Conservation (phyloP, 1,140 invertebrate species). For the Leptonema lineaticorne region DNA sequence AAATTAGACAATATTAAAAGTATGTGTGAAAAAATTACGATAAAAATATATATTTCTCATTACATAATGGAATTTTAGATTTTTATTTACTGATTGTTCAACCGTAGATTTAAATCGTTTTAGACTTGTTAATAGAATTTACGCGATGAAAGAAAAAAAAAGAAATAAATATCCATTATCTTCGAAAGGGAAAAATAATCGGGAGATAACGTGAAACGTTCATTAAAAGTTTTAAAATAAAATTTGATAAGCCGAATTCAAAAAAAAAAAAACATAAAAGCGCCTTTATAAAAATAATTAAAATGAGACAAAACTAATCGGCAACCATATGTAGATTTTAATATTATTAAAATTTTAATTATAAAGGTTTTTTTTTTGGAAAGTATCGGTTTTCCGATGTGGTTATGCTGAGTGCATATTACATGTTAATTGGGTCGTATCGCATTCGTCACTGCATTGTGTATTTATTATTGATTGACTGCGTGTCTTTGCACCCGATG, state of each 20-base stretch:
- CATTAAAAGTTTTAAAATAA: conserved; percentile 39
- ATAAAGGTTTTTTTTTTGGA: too few species aligned
- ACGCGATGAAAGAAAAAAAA: background rate
- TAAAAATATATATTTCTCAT: too few species aligned
- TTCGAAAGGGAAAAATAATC: conserved; percentile 31
- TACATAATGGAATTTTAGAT: too few species aligned
- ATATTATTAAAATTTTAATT: too few species aligned
- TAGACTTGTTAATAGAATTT: too few species aligned
- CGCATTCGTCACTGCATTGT: background rate
- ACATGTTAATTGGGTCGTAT: background rate
- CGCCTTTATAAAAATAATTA: too few species aligned
- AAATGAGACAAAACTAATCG: too few species aligned
- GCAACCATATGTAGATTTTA: too few species aligned
- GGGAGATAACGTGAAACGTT: conserved; percentile 35
- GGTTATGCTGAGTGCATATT: background rate
- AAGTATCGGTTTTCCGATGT: background rate
- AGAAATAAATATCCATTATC: conserved; percentile 23
- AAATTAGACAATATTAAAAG: too few species aligned
- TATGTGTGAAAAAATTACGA: too few species aligned
- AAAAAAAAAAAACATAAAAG: background rate
- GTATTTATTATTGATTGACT: conserved; percentile 21
- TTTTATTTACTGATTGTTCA: too few species aligned
- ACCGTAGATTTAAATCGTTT: too few species aligned
- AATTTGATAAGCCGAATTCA: background rate
- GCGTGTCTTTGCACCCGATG: background rate